Evolutionary conservation across 1,140 invertebrate species (phyloP).

Genomic region (Solenopsis fugax): DNA sequence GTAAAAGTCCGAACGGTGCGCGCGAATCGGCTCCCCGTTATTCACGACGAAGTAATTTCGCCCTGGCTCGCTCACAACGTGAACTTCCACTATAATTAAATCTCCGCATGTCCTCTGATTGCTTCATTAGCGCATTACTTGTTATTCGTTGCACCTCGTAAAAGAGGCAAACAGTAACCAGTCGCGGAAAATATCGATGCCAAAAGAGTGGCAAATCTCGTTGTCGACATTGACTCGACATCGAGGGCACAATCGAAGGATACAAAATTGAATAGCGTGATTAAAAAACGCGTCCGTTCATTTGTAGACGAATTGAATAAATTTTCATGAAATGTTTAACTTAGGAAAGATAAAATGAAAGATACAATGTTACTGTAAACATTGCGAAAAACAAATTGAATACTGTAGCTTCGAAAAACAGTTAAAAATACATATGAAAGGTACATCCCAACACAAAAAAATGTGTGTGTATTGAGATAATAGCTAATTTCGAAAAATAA

Average conservation of each 20-base stretch:
- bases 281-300: slow-evolving; percentile 4
- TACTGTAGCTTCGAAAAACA: background rate
- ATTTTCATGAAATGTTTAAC: background rate
- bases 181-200: slow-evolving; percentile 10
- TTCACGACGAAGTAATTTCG: slow-evolving; percentile 55
- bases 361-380: background rate
- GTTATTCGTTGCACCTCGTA: slow-evolving; percentile 40
- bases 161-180: background rate
- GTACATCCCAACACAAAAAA: background rate
- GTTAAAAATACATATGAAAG: background rate
- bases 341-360: background rate
- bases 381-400: background rate
- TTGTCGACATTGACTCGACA: background rate
- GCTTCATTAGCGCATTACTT: slow-evolving; percentile 64
- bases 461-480: background rate
- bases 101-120: slow-evolving; percentile 52
- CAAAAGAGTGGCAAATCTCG: slow-evolving; percentile 14
- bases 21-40: slow-evolving; percentile 46
- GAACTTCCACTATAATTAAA: slow-evolving; percentile 55
- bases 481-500: background rate
- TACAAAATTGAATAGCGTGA: background rate
- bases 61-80: background rate
- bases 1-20: slow-evolving; percentile 48
- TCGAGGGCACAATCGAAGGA: slow-evolving; percentile 9
- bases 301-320: background rate